phyloP scores from a whole-genome alignment of 2,797 vertebrate species.

The Neopelma chrysocephalum region DNA sequence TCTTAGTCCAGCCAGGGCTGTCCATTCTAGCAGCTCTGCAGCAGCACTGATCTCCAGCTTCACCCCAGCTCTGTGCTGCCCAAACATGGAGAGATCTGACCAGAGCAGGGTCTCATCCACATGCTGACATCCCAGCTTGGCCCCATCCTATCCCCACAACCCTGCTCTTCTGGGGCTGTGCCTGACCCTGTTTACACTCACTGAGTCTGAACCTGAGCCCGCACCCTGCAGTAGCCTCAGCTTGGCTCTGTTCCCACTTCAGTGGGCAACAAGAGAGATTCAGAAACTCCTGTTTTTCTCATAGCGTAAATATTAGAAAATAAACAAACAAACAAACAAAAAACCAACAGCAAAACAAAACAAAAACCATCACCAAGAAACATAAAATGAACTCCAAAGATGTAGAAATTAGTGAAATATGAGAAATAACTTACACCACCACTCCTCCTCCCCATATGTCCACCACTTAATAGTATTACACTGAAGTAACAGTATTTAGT shows the following conservation, averaged over 20 bases:
- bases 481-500: background rate
- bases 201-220: background rate
- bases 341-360: background rate
- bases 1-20: background rate
- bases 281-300: background rate
- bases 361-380: background rate
- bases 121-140: background rate
- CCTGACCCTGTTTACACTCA: background rate
- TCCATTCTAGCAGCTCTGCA: background rate
- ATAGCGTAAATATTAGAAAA: background rate
- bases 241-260: background rate
- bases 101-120: background rate
- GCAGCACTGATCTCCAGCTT: background rate
- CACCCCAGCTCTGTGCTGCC: background rate
- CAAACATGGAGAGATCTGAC: background rate
- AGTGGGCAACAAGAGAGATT: background rate
- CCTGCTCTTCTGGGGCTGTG: rapidly evolving
- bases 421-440: background rate
- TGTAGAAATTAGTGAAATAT: background rate
- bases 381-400: background rate
- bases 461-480: background rate
- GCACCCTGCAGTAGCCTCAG: background rate
- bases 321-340: background rate
- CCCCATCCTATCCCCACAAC: too few species aligned
- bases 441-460: background rate